phyloP scores from a whole-genome alignment of 1,140 invertebrate species.

The Cotesia typhae region DNA sequence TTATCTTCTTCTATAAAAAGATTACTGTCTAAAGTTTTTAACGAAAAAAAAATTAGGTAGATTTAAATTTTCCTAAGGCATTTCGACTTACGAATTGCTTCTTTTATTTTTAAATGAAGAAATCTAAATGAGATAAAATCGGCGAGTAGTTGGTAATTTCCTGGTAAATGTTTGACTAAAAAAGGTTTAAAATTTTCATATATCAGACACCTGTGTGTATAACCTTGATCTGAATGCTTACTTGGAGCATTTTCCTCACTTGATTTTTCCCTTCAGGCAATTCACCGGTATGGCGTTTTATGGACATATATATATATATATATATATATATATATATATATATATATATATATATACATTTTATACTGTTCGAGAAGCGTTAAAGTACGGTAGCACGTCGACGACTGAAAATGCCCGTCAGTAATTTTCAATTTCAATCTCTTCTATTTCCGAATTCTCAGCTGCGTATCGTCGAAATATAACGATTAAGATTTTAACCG shows the following conservation, averaged over 20 bases:
- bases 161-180: not conserved
- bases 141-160: not conserved
- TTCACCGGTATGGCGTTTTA: not conserved
- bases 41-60: too few species aligned
- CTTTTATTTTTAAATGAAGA: not conserved
- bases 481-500: not conserved
- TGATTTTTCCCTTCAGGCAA: constrained; percentile 20
- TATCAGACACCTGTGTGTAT: constrained; percentile 5
- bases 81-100: too few species aligned
- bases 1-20: too few species aligned
- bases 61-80: too few species aligned
- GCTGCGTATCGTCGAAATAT: constrained; percentile 33
- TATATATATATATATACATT: too few species aligned
- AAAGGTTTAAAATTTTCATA: too few species aligned
- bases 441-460: constrained; percentile 39
- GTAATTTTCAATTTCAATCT: constrained; percentile 42
- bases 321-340: too few species aligned
- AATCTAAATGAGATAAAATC: not conserved
- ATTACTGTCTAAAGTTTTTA: too few species aligned
- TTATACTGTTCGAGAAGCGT: too few species aligned
- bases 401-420: constrained; percentile 23
- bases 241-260: constrained; percentile 10
- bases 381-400: not conserved
- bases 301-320: too few species aligned
- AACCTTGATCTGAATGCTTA: constrained; percentile 20